Evolutionary conservation across 2,797 vertebrate genomes (phyloP).

Genomic region (Myotis pilosus): DNA sequence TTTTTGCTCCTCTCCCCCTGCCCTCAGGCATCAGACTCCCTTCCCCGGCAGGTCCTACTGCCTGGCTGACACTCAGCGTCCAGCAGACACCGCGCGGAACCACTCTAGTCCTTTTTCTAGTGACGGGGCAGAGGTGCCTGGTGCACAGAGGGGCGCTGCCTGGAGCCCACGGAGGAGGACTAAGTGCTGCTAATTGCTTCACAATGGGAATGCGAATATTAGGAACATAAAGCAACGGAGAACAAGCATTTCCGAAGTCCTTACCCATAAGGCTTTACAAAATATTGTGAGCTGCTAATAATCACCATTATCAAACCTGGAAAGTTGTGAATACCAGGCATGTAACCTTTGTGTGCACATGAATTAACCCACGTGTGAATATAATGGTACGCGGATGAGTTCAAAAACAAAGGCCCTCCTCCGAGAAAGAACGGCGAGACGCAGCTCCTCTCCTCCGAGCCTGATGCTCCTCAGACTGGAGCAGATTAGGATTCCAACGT

Average conservation of each 20-base stretch:
- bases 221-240: slow-evolving; percentile 80
- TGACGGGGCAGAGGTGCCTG: slow-evolving; percentile 84
- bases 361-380: slow-evolving; percentile 72
- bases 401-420: slow-evolving; percentile 54
- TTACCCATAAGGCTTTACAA: slow-evolving; percentile 81
- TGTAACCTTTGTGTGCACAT: slow-evolving; percentile 61
- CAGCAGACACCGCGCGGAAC: slow-evolving; percentile 80
- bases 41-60: slow-evolving; percentile 75
- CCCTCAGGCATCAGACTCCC: slow-evolving; percentile 45
- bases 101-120: slow-evolving; percentile 82
- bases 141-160: slow-evolving; percentile 78
- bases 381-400: slow-evolving; percentile 72
- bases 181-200: slow-evolving; percentile 82
- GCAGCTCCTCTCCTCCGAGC: slow-evolving; percentile 66
- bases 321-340: slow-evolving; percentile 47
- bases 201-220: slow-evolving; percentile 83
- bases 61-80: slow-evolving; percentile 60
- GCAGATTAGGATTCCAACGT: slow-evolving; percentile 82
- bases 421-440: slow-evolving; percentile 29
- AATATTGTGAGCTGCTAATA: slow-evolving; percentile 78
- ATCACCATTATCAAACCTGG: slow-evolving; percentile 69
- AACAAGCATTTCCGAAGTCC: slow-evolving; percentile 78
- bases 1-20: too few relatives aligned
- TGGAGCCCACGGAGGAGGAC: slow-evolving; percentile 76
- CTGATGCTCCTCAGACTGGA: slow-evolving; percentile 71